phyloP scores from a whole-genome alignment of 2,113 vertebrate species.

The Poecilia latipinna region DNA sequence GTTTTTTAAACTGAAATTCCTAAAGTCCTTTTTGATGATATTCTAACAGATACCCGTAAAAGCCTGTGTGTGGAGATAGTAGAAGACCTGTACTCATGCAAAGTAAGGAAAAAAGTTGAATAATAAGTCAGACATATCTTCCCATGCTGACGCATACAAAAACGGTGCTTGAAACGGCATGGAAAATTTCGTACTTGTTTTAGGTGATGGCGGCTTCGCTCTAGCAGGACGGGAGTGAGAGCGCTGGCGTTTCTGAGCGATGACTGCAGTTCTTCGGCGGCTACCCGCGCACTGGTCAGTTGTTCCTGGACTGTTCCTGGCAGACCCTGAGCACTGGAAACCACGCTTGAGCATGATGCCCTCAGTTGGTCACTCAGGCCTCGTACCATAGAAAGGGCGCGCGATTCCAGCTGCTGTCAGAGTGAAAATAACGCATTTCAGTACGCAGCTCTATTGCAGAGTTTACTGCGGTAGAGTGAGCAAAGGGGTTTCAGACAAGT shows the following conservation, averaged over 20 bases:
- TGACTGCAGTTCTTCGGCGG: constrained; percentile 84
- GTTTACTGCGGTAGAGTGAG: neutral
- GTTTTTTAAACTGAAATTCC: too few species aligned
- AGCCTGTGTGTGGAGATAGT: too few species aligned
- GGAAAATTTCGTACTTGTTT: constrained; percentile 62
- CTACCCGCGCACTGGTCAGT: constrained; percentile 74
- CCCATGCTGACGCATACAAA: neutral
- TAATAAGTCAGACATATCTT: neutral
- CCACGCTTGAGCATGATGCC: constrained; percentile 76
- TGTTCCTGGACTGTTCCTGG: constrained; percentile 85
- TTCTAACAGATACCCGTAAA: too few species aligned
- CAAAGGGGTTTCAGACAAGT: too few species aligned
- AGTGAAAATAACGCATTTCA: neutral
- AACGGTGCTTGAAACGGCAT: neutral
- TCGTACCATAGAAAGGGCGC: constrained; percentile 82
- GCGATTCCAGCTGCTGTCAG: constrained; percentile 77
- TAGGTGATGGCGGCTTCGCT: constrained; percentile 76
- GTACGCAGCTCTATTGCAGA: neutral
- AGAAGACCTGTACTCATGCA: neutral
- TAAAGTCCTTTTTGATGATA: too few species aligned
- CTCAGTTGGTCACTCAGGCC: constrained; percentile 84
- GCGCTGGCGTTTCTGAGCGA: constrained; percentile 78
- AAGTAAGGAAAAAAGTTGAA: neutral
- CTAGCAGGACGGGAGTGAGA: constrained; percentile 82
- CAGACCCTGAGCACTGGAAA: constrained; percentile 86